These are phyloP conservation scores for Leucopternis melanops DNA, from an alignment of 2,113 vertebrate species.

Conservation along the genomic window DNA sequence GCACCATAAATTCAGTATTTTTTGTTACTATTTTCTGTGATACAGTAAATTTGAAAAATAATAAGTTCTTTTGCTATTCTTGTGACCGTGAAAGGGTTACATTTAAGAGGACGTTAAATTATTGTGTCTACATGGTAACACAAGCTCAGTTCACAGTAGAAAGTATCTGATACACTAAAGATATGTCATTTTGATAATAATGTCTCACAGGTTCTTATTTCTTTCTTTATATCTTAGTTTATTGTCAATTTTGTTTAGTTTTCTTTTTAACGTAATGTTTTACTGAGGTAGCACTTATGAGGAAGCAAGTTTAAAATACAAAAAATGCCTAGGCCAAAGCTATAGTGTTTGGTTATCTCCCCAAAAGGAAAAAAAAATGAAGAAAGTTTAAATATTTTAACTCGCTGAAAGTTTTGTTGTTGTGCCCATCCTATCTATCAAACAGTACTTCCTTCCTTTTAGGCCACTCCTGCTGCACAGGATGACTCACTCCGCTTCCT, in stretches of 20 bases:
- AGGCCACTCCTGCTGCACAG: not conserved
- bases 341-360: not conserved
- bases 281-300: not conserved
- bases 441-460: not conserved
- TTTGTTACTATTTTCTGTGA: not conserved
- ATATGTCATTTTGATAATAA: not conserved
- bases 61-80: not conserved
- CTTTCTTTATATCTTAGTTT: not conserved
- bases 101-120: not conserved
- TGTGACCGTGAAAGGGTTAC: not conserved
- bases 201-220: not conserved
- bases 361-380: not conserved
- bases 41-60: not conserved
- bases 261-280: not conserved
- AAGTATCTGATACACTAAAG: not conserved
- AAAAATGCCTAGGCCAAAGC: not conserved
- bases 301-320: not conserved
- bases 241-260: not conserved
- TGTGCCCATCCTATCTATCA: not conserved
- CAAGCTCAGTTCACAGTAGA: not conserved
- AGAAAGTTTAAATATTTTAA: not conserved
- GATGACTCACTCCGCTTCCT: not conserved
- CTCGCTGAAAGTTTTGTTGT: not conserved
- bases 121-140: not conserved
- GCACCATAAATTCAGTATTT: not conserved